Percentiles rank a stretch among this genome's conserved stretches.
Evolutionary conservation across 2,113 vertebrate species (phyloP).

Genomic region (Corythoichthys haematopterus): DNA sequence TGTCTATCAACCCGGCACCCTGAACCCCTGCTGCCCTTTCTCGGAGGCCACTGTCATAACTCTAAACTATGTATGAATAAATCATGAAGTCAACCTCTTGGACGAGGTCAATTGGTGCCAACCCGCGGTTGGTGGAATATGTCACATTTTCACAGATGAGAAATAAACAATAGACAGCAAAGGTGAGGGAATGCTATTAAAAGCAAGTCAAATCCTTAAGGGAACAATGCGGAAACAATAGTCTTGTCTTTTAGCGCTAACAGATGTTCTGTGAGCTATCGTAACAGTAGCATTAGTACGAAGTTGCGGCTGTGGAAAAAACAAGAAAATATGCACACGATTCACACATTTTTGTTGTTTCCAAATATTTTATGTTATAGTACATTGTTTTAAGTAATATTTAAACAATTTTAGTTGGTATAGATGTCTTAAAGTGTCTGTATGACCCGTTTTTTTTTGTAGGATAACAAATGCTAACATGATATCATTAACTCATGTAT

Average conservation of each 20-base stretch:
- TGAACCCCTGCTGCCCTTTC: background rate
- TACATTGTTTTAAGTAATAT: background rate
- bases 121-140: background rate
- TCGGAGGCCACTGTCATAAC: background rate
- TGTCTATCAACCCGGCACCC: conserved; percentile 7
- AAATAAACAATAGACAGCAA: background rate
- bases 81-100: background rate
- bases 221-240: background rate
- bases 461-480: no score
- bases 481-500: background rate
- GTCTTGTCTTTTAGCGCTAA: background rate
- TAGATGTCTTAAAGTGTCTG: no score
- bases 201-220: background rate
- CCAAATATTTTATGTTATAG: background rate
- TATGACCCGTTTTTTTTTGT: no score
- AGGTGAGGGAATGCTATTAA: background rate
- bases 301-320: background rate
- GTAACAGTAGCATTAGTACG: background rate
- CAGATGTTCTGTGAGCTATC: background rate
- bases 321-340: background rate
- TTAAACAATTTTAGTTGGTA: no score
- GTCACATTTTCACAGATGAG: background rate
- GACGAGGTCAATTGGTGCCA: background rate
- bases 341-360: background rate
- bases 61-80: background rate